A percentile compares a stretch with the other conserved stretches of the same genome.
These are phyloP conservation scores for Anthrax anthrax DNA, from an alignment of 2,888 invertebrate genomes.

Conservation along the genomic window DNA sequence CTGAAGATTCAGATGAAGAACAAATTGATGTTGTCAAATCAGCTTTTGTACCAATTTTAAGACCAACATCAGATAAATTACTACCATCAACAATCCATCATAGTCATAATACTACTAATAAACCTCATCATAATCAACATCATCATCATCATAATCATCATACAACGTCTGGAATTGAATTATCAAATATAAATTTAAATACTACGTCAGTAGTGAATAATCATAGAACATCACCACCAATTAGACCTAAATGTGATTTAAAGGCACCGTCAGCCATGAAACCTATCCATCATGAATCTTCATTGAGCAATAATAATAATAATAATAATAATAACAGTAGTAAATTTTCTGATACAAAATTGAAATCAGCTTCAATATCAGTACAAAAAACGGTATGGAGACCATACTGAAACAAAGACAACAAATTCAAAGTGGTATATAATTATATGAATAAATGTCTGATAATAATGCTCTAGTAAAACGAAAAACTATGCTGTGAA, in stretches of 20 bases:
- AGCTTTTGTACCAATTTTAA: constrained; percentile 51
- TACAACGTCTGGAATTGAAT: not conserved
- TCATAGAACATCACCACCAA: constrained; percentile 1
- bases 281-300: constrained; percentile 20
- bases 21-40: constrained; percentile 63
- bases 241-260: constrained; percentile 35
- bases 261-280: constrained; percentile 46
- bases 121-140: too few species aligned
- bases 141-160: not conserved
- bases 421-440: not conserved
- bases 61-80: constrained; percentile 14
- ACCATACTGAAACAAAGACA: constrained; percentile 46
- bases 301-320: not conserved
- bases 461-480: not conserved
- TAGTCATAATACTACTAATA: not conserved
- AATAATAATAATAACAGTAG: not conserved
- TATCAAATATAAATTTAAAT: constrained; percentile 10
- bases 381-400: constrained; percentile 58
- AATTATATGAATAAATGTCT: not conserved
- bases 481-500: not conserved
- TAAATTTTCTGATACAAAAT: constrained; percentile 38
- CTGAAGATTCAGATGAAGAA: constrained; percentile 53
- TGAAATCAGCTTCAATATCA: constrained; percentile 39
- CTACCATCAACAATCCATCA: not conserved
- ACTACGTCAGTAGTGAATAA: constrained; percentile 15